Percentiles rank a stretch among this genome's conserved stretches.
phyloP scores from a whole-genome alignment of 2,888 invertebrate species.

The Alentia gelatinosa region DNA sequence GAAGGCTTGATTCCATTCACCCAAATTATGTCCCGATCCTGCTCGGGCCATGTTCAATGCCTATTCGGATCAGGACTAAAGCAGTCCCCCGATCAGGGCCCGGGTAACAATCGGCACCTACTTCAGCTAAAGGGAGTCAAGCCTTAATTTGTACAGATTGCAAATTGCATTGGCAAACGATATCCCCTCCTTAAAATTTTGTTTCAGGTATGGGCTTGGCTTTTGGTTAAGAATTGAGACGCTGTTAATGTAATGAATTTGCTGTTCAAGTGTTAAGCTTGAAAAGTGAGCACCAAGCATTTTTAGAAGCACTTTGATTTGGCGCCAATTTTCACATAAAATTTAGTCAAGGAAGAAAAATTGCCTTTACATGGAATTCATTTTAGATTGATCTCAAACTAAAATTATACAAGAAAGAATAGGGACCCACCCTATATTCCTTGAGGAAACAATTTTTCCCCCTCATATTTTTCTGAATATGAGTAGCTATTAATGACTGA shows the following conservation, averaged over 20 bases:
- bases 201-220: neutral
- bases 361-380: neutral
- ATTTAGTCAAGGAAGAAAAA: too few species aligned
- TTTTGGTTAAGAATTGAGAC: too few species aligned
- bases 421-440: neutral
- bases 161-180: too few species aligned
- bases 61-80: too few species aligned
- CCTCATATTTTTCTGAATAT: neutral
- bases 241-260: too few species aligned
- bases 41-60: too few species aligned
- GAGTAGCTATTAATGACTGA: neutral
- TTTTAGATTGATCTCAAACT: constrained; percentile 18
- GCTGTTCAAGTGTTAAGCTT: too few species aligned
- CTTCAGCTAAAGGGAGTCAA: neutral
- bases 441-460: neutral
- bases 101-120: neutral
- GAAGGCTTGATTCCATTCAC: too few species aligned
- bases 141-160: neutral
- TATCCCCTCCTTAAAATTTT: neutral
- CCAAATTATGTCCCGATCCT: too few species aligned
- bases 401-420: neutral
- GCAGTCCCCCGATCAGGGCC: too few species aligned
- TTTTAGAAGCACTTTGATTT: neutral
- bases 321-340: neutral
- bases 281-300: too few species aligned